Percentiles rank a stretch among this genome's conserved stretches.
Evolutionary conservation across 2,797 vertebrate genomes (phyloP).

Genomic region (Gobio occitaniae): DNA sequence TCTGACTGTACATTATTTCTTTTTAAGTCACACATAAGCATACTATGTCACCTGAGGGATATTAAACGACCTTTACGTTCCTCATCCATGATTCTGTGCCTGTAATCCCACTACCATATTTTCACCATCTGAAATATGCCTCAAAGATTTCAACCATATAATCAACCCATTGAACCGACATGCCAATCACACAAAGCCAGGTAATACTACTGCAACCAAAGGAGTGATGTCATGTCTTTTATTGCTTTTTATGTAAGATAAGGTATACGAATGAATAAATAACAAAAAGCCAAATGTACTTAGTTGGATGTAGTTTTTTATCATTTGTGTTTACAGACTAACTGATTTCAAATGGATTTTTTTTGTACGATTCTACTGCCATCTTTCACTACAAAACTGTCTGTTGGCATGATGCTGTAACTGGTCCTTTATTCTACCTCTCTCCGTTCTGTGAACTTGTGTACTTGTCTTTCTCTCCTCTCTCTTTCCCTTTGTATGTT

Average conservation of each 20-base stretch:
- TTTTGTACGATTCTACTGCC: constrained; percentile 80
- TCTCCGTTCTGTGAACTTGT: constrained; percentile 57
- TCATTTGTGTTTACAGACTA: constrained; percentile 65
- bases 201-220: constrained; percentile 40
- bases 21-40: too few species aligned
- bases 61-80: background rate
- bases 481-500: constrained; percentile 38
- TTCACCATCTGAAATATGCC: constrained; percentile 11
- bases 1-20: background rate
- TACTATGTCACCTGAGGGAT: background rate
- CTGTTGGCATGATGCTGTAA: constrained; percentile 74
- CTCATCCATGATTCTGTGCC: background rate
- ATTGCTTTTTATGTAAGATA: constrained; percentile 60
- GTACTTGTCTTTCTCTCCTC: constrained; percentile 39
- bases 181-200: constrained; percentile 7
- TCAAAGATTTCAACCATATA: constrained; percentile 19
- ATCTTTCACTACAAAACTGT: constrained; percentile 73
- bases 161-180: constrained; percentile 25
- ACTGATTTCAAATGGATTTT: constrained; percentile 62
- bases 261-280: constrained; percentile 79
- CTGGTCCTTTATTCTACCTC: constrained; percentile 64
- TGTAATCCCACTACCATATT: background rate
- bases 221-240: constrained; percentile 64
- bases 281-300: constrained; percentile 83
- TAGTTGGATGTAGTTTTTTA: constrained; percentile 77